Base-by-base conservation (phyloP, 1,140 invertebrate species). In the Agrypnia vestita region DNA sequence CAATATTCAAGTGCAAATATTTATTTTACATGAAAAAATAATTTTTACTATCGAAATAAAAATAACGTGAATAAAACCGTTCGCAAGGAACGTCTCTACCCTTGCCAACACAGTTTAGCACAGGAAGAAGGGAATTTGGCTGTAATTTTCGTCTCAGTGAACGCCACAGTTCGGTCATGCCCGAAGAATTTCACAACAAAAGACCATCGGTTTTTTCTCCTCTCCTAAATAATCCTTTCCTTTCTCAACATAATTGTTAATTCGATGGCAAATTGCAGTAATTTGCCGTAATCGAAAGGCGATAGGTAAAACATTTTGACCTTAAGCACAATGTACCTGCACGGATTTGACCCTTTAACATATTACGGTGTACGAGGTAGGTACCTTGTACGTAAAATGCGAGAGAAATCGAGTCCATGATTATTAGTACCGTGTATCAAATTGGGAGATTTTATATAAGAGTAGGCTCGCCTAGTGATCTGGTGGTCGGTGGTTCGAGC, bases 241-340 rank as follows among this genome's bases (percentile, higher is more conserved):
- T 74, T 74, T 74, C 71, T 44, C 71, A 56, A 55, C 71, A 56
- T 74, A 74, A 64, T 77, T 77, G 75, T 77, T 67, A 67, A 77
- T 77, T 77, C 75, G 61, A 21, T 64, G 49, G 75, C 61, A 77
- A 77, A 77, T 77, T 77, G 51, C 59, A 67, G 59, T 61, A 77
- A 77, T 67, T 77, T 64, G 59, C 47, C 61, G 47, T 74, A 74
- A 55, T 74, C 71, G 49, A 74, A 56, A 74, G 49, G 71, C 53
- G 13, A 74, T 74, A 74, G 71, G 71, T 74, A 74, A 74, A 74
- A 74, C 53, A 74, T 56, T 74, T 43, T 74, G 71, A 74, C 71
- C 71, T 74, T 74, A 56, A 49, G 47, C 47, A 10, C 67, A 19
- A 35, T 12, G 47, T 49, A 49, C 67, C 44, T 71, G 67, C 67